Percentiles rank a stretch among this genome's conserved stretches.
Conservation (phyloP, 2,797 vertebrate species). For the Poecile montanus region DNA sequence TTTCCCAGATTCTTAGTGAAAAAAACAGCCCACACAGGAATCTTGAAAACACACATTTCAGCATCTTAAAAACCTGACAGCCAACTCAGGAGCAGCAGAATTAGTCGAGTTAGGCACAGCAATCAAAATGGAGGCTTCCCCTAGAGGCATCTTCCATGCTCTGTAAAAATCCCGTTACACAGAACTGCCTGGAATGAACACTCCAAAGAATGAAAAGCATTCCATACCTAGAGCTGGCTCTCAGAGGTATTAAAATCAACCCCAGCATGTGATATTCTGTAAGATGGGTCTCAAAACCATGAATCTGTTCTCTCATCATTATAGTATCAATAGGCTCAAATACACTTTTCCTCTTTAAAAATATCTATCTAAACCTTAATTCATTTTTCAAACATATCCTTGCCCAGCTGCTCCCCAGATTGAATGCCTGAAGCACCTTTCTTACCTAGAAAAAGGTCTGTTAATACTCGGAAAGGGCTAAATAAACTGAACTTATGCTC, state of each 20-base stretch:
- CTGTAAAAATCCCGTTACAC: neutral
- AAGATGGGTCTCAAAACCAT: neutral
- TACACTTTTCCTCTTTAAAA: neutral
- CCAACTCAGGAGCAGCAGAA: neutral
- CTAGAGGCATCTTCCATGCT: neutral
- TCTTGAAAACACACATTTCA: neutral
- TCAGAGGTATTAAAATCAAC: neutral
- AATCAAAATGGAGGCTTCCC: neutral
- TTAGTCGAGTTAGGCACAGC: neutral
- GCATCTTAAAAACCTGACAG: neutral
- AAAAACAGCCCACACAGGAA: neutral
- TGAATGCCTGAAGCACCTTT: neutral
- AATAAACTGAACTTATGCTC: neutral
- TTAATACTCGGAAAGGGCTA: neutral
- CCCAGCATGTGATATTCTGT: neutral
- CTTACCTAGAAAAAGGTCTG: neutral
- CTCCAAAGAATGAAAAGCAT: neutral
- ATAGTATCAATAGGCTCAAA: neutral
- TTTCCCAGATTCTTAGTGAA: neutral
- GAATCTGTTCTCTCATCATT: fast-evolving
- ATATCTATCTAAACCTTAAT: neutral
- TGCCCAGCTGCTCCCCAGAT: neutral
- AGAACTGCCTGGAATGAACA: neutral
- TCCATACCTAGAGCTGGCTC: neutral
- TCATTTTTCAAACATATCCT: neutral